Conservation (phyloP, 1,140 invertebrate genomes). For the Drosophila micromelanica region DNA sequence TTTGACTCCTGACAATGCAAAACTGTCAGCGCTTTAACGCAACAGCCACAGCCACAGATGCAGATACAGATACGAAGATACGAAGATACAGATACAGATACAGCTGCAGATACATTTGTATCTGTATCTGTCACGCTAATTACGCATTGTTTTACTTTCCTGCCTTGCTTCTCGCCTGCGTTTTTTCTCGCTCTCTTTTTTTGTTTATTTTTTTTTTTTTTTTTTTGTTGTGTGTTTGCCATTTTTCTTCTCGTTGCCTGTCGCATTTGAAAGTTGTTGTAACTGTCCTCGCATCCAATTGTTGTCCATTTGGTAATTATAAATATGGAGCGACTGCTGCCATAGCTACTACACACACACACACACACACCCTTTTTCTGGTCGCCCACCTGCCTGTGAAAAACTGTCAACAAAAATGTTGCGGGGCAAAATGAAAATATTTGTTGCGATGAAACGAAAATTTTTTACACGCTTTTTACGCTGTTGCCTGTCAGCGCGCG, state of each 20-base stretch:
- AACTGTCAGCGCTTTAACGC: slow-evolving; percentile 60
- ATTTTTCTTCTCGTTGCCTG: slow-evolving; percentile 8
- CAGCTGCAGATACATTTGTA: slow-evolving; percentile 18
- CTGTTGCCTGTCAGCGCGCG: slow-evolving; percentile 51
- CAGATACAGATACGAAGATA: slow-evolving; percentile 30
- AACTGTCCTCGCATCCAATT: slow-evolving; percentile 46
- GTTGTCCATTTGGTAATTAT: slow-evolving; percentile 81
- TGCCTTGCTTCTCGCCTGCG: slow-evolving; percentile 2
- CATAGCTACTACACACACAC: slow-evolving; percentile 41
- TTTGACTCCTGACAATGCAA: slow-evolving; percentile 73
- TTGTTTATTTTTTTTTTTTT: slow-evolving; percentile 2
- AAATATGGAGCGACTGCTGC: slow-evolving; percentile 62
- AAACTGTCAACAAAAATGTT: slow-evolving; percentile 79
- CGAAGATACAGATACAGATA: slow-evolving; percentile 10
- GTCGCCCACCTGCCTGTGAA: slow-evolving; percentile 25
- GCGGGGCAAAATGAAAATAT: slow-evolving; percentile 62
- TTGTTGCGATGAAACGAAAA: slow-evolving; percentile 50
- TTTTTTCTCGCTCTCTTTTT: slow-evolving; percentile 8
- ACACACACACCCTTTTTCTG: neutral
- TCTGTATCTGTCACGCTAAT: slow-evolving; percentile 57
- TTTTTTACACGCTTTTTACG: slow-evolving; percentile 51
- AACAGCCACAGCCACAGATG: slow-evolving; percentile 36
- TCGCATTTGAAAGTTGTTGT: slow-evolving; percentile 30
- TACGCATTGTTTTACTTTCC: slow-evolving; percentile 70
- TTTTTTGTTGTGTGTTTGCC: too few species aligned